Evolutionary conservation across 2,797 vertebrate genomes (phyloP).

Genomic region (Sternarchorhynchus goeldii): DNA sequence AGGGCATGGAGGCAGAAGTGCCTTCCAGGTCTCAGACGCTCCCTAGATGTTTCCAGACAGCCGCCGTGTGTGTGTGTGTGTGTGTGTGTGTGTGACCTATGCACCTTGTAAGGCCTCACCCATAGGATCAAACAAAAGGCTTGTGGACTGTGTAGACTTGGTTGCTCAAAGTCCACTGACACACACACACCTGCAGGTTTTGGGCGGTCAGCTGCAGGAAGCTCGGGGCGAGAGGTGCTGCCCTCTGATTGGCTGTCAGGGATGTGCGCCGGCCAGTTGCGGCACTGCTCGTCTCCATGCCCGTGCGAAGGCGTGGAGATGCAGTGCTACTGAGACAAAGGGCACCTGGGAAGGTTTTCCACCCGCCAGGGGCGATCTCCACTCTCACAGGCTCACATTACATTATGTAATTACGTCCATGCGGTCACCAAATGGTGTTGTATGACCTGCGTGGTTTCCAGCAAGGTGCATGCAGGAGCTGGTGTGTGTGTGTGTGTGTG

Average conservation of each 20-base stretch:
- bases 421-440: slow-evolving; percentile 73
- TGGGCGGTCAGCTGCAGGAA: slow-evolving; percentile 50
- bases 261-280: slow-evolving; percentile 51
- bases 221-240: slow-evolving; percentile 32
- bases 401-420: slow-evolving; percentile 75
- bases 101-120: slow-evolving; percentile 53
- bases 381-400: slow-evolving; percentile 73
- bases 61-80: slow-evolving; percentile 34
- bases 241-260: slow-evolving; percentile 27
- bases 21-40: slow-evolving; percentile 9
- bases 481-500: slow-evolving; percentile 15
- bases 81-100: slow-evolving; percentile 45
- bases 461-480: not conserved
- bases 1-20: not conserved
- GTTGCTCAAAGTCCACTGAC: slow-evolving; percentile 70
- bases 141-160: slow-evolving; percentile 56
- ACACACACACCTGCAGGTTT: slow-evolving; percentile 42
- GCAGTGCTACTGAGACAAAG: slow-evolving; percentile 59
- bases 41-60: slow-evolving; percentile 2
- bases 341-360: slow-evolving; percentile 72
- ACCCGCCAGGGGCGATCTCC: slow-evolving; percentile 66
- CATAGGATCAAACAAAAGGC: slow-evolving; percentile 59
- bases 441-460: slow-evolving; percentile 40
- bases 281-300: slow-evolving; percentile 33
- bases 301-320: slow-evolving; percentile 66